phyloP scores from a whole-genome alignment of 2,888 invertebrate genomes.

The Noctua janthe region DNA sequence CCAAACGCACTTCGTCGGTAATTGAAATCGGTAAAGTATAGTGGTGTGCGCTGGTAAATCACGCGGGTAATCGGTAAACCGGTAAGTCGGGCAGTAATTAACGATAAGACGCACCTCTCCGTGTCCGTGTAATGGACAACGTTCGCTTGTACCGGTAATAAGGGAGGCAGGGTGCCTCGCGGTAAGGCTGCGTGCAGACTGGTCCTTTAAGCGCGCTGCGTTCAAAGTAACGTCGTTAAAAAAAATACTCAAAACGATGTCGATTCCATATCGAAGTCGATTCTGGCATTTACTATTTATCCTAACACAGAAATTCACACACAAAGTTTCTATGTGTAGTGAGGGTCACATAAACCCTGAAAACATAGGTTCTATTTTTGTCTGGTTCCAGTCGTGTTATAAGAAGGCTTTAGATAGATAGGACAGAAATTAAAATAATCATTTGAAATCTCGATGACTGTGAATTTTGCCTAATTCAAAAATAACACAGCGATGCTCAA shows the following conservation, averaged over 20 bases:
- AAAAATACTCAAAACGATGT: no score
- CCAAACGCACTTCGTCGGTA: conserved; percentile 52
- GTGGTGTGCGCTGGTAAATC: conserved; percentile 78
- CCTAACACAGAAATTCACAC: no score
- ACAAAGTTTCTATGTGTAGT: no score
- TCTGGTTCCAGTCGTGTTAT: no score
- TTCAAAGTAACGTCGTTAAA: not conserved
- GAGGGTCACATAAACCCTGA: no score
- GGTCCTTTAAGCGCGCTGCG: not conserved
- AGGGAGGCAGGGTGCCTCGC: conserved; percentile 61
- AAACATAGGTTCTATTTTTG: no score
- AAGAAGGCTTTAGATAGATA: not conserved
- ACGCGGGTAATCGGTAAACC: conserved; percentile 81
- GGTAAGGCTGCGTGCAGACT: conserved; percentile 37
- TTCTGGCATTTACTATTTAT: no score
- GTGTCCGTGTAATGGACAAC: conserved; percentile 81
- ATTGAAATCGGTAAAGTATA: conserved; percentile 69
- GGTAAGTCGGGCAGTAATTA: conserved; percentile 83
- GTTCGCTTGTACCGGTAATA: conserved; percentile 71
- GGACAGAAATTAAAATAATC: not conserved
- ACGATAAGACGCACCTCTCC: conserved; percentile 84
- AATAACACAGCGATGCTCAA: not conserved
- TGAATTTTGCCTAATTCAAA: not conserved
- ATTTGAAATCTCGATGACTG: not conserved
- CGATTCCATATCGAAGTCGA: no score